Conservation (phyloP, 1,140 invertebrate species). For the Drosophila repletoides region DNA sequence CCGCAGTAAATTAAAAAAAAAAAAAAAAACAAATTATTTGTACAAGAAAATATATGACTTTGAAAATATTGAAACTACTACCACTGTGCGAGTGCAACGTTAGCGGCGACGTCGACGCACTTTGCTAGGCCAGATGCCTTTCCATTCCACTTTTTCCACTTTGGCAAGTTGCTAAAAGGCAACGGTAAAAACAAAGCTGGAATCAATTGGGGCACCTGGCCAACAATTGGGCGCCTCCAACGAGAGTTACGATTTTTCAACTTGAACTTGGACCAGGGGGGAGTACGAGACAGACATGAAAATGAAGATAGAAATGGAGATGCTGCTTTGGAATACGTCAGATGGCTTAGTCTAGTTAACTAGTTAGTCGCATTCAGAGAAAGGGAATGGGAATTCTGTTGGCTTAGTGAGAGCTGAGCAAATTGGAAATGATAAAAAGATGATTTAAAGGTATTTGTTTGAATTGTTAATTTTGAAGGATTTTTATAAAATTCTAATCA, state of each 20-base stretch:
- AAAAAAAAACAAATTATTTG: too few relatives aligned
- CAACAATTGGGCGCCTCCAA: not conserved
- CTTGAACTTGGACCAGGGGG: not conserved
- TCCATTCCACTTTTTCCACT: conserved; percentile 73
- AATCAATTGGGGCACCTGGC: conserved; percentile 50
- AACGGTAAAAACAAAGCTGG: conserved; percentile 46
- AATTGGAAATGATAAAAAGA: too few relatives aligned
- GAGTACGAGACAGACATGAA: not conserved
- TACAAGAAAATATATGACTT: too few relatives aligned
- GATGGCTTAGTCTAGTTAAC: not conserved
- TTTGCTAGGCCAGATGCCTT: conserved; percentile 43
- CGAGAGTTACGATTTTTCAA: not conserved
- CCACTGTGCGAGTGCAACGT: too few relatives aligned
- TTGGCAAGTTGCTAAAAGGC: conserved; percentile 42
- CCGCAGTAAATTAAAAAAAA: too few relatives aligned
- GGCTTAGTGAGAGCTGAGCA: conserved; percentile 12
- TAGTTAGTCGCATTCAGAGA: conserved; percentile 5
- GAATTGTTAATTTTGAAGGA: too few relatives aligned
- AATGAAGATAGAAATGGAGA: too few relatives aligned
- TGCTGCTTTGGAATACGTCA: not conserved
- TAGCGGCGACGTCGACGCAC: not conserved
- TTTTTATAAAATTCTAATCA: too few relatives aligned
- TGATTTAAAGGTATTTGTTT: too few relatives aligned
- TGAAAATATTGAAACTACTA: too few relatives aligned
- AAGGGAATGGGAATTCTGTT: conserved; percentile 20